Evolutionary conservation across 2,888 invertebrate genomes (phyloP), one percentile per base, ranked within the genome.

Genomic region (Steinernema scapterisci): DNA sequence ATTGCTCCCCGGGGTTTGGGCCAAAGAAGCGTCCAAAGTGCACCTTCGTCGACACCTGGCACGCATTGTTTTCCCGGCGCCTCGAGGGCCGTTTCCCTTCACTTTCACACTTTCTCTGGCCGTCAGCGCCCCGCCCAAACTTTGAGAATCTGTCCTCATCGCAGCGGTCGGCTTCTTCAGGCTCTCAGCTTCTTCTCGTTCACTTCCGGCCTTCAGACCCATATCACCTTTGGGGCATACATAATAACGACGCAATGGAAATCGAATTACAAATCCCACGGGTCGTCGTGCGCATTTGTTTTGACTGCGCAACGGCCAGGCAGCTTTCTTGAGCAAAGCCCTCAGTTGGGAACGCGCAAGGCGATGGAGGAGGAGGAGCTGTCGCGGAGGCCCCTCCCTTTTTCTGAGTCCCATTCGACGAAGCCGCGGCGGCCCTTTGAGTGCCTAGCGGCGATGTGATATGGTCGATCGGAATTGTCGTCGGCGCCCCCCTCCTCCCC

Each of bases 381-480:
- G 9, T 9, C 27, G 9, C 31, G 31, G 31, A 27, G 19, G 38
- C 63, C 16, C 63, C 63, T 25, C 63, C 63, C 31, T 16, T 31
- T 25, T 16, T 27, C 31, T 16, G 63, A 9, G 38, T 38, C 63
- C 23, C n/a, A 48, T 19, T 48, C 48, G n/a, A 5, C 54, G 23
- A 51, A 63, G 63, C 63, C 27, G 63, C 63, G 63, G 63, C 63
- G 63, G 63, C 63, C 63, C 63, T 63, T 63, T 63, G 63, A 63
- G 63, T 63, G 63, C 63, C 63, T 63, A 27, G 63, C 63, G 63
- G 63, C 63, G 63, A 63, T 63, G 63, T 63, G 63, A 63, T 63
- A 63, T 63, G 63, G 63, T 63, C 63, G 63, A 63, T 25, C 63
- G 63, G 63, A 63, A 63, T 63, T 31, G 63, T 54, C 54, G 54